Conservation (phyloP, 2,888 invertebrate genomes). For the Acanthosepion lycidas region DNA sequence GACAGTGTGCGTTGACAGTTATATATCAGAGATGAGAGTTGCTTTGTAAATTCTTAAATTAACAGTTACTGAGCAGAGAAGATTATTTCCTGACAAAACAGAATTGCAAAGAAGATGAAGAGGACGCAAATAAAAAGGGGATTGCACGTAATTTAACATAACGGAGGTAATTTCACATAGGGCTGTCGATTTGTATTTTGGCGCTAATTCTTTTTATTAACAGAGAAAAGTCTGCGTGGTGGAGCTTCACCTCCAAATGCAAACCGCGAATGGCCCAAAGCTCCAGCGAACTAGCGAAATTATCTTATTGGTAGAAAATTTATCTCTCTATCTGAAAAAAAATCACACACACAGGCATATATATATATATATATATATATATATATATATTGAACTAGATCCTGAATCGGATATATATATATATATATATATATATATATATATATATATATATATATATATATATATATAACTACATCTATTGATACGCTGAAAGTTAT, state of each 20-base stretch:
- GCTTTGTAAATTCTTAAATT: neutral
- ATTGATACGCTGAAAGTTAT: no score
- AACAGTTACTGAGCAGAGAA: neutral
- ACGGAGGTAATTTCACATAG: neutral
- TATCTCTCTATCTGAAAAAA: no score
- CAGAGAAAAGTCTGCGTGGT: neutral
- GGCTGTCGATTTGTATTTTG: neutral
- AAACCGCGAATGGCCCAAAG: neutral
- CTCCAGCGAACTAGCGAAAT: neutral
- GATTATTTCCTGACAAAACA: neutral
- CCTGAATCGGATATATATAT: no score
- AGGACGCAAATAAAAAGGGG: neutral
- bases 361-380: no score
- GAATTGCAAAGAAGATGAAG: neutral
- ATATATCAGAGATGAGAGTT: neutral
- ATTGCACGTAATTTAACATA: neutral
- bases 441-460: no score
- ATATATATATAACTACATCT: no score
- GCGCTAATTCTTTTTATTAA: neutral
- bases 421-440: no score
- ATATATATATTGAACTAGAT: no score
- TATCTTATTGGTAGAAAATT: no score
- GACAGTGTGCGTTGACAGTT: neutral
- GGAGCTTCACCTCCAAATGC: neutral
- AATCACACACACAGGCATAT: no score